phyloP scores from a whole-genome alignment of 2,113 vertebrate species.

The Xenopus borealis region DNA sequence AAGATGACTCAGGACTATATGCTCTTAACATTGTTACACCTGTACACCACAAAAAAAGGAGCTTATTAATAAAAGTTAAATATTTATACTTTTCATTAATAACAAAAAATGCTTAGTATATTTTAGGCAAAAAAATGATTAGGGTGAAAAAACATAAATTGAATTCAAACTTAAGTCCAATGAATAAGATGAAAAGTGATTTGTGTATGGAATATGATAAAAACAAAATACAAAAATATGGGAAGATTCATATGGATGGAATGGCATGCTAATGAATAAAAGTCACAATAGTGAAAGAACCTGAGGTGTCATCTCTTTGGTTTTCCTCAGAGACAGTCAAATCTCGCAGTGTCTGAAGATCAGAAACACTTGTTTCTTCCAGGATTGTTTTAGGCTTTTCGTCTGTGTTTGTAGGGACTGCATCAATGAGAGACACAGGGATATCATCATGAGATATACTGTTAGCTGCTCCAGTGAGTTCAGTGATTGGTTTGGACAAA shows the following conservation, averaged over 20 bases:
- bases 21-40: conserved; percentile 97
- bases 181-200: conserved; percentile 57
- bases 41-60: conserved; percentile 82
- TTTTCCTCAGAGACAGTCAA: conserved; percentile 93
- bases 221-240: conserved; percentile 56
- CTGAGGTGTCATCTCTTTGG: conserved; percentile 94
- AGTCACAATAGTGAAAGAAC: conserved; percentile 97
- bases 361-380: conserved; percentile 84
- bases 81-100: conserved; percentile 62
- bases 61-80: conserved; percentile 64
- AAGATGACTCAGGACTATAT: conserved; percentile 96
- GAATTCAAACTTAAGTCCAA: conserved; percentile 52
- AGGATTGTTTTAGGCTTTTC: conserved; percentile 76
- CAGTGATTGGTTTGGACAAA: conserved; percentile 52
- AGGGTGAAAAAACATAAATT: conserved; percentile 46
- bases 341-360: conserved; percentile 88
- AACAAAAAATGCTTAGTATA: conserved; percentile 42
- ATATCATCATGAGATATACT: conserved; percentile 75
- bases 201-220: conserved; percentile 51
- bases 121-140: conserved; percentile 43
- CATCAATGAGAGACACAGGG: conserved; percentile 95
- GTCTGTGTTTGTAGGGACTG: conserved; percentile 80
- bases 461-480: conserved; percentile 57
- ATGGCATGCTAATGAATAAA: conserved; percentile 89
- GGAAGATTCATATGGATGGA: conserved; percentile 70